These are phyloP conservation scores for Steromphala cineraria DNA, from an alignment of 2,888 invertebrate genomes.

Conservation along the genomic window DNA sequence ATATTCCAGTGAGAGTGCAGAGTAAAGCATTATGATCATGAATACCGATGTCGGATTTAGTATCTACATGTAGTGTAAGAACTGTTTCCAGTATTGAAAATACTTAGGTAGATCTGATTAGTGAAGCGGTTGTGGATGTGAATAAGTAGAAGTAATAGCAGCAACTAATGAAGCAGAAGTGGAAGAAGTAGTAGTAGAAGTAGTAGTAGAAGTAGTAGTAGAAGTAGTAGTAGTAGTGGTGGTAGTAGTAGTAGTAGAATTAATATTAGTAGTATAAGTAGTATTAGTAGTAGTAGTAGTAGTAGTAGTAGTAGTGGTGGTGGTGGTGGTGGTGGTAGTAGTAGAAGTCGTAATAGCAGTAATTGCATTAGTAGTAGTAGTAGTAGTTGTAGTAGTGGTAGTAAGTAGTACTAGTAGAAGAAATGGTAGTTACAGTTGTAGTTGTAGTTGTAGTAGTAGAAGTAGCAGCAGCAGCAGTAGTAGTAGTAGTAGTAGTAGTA, in stretches of 20 bases:
- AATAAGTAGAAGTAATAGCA: too few relatives aligned
- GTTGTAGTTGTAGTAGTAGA: constrained; percentile 26
- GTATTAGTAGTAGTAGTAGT: neutral
- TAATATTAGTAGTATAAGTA: constrained; percentile 20
- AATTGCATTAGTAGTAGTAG: too few relatives aligned
- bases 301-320: neutral
- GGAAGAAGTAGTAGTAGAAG: constrained; percentile 26
- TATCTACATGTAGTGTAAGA: too few relatives aligned
- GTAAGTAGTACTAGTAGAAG: neutral
- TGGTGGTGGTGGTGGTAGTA: neutral
- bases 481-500: constrained; percentile 17
- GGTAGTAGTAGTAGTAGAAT: constrained; percentile 26
- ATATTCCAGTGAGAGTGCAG: too few relatives aligned
- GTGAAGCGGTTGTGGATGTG: too few relatives aligned
- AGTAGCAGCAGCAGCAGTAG: constrained; percentile 31
- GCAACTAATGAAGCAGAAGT: neutral
- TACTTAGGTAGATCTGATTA: too few relatives aligned
- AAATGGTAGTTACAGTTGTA: constrained; percentile 22
- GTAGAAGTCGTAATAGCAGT: neutral
- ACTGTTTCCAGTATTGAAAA: too few relatives aligned
- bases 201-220: neutral
- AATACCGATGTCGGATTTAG: too few relatives aligned
- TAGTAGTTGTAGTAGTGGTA: neutral
- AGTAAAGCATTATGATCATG: too few relatives aligned
- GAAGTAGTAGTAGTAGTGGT: constrained; percentile 10